Evolutionary conservation across 2,888 invertebrate genomes (phyloP).

Genomic region (Mechanitis mazaeus): DNA sequence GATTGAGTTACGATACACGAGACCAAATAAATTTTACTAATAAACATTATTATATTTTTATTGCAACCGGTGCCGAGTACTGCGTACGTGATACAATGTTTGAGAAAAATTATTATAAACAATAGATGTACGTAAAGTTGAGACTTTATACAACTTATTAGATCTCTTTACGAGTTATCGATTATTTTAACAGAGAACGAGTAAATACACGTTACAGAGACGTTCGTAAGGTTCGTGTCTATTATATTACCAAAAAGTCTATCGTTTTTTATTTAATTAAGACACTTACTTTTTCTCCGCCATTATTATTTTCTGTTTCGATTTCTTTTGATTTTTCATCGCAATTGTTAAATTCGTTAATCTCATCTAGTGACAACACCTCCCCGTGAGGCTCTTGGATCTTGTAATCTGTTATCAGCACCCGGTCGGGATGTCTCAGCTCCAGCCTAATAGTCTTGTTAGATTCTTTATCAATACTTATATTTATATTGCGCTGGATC

Average conservation of each 20-base stretch:
- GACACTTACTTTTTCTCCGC: conserved; percentile 45
- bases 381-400: conserved; percentile 1
- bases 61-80: too few relatives aligned
- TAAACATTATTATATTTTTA: too few relatives aligned
- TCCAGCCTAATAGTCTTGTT: conserved; percentile 52
- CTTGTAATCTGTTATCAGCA: conserved; percentile 22
- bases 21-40: too few relatives aligned
- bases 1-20: too few relatives aligned
- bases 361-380: too few relatives aligned
- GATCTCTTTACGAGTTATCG: background rate
- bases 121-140: too few relatives aligned
- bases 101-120: too few relatives aligned
- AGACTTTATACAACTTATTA: conserved; percentile 1
- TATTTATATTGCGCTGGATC: conserved; percentile 50
- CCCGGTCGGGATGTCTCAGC: conserved; percentile 22
- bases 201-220: too few relatives aligned
- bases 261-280: too few relatives aligned
- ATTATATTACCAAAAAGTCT: too few relatives aligned
- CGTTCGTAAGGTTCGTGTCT: too few relatives aligned
- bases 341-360: background rate
- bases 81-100: too few relatives aligned
- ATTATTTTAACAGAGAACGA: background rate
- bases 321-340: conserved; percentile 22
- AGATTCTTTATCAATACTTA: conserved; percentile 53
- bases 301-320: conserved; percentile 29